Conservation (phyloP, 2,888 invertebrate genomes). For the Kryphioiulus occultus region DNA sequence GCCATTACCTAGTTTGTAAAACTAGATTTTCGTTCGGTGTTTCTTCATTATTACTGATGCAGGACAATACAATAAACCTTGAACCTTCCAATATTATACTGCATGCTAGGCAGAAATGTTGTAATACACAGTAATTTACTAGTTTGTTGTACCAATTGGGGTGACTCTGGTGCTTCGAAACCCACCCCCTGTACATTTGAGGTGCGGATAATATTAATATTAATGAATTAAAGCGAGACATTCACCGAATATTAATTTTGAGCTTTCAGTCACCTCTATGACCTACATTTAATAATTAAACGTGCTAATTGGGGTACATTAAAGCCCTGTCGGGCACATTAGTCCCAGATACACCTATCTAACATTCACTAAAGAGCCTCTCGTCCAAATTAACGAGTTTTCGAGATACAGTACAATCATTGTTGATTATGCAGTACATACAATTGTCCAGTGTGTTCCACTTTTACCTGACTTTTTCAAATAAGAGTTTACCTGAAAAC, state of each 20-base stretch:
- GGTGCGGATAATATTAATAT: not conserved
- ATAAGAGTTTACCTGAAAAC: too few species aligned
- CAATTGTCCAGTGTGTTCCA: not conserved
- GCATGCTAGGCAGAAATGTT: too few species aligned
- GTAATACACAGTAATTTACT: not conserved
- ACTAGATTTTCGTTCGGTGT: too few species aligned
- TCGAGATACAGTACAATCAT: too few species aligned
- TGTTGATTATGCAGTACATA: too few species aligned
- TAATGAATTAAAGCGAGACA: not conserved
- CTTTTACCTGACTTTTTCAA: too few species aligned
- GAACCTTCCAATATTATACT: too few species aligned
- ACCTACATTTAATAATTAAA: not conserved
- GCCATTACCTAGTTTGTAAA: too few species aligned
- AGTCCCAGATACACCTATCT: not conserved
- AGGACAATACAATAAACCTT: too few species aligned
- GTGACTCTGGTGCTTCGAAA: not conserved
- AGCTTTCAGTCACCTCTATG: not conserved
- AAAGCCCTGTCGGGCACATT: not conserved
- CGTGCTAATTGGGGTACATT: not conserved
- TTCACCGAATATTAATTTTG: slow-evolving; percentile 20
- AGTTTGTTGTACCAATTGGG: not conserved
- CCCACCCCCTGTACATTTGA: not conserved
- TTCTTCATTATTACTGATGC: too few species aligned
- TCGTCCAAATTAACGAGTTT: too few species aligned
- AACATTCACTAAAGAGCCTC: not conserved